A percentile compares a stretch with the other conserved stretches of the same genome.
phyloP scores from a whole-genome alignment of 2,888 invertebrate species.

The Tethea ocularis region DNA sequence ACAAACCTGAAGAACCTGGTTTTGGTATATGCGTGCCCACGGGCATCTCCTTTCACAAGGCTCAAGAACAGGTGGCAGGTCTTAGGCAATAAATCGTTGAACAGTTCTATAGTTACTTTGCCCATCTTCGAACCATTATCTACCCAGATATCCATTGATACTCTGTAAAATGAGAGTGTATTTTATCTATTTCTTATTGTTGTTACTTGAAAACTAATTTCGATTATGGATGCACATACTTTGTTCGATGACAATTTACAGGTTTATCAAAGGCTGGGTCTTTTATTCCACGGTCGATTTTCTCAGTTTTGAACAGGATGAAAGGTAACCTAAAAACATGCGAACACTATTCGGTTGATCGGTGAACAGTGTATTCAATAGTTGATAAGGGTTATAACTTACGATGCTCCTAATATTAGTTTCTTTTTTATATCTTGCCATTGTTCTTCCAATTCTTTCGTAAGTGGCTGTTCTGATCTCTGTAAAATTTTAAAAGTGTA shows the following conservation, averaged over 20 bases:
- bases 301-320: conserved; percentile 73
- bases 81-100: conserved; percentile 65
- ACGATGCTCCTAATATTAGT: conserved; percentile 75
- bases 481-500: conserved; percentile 33
- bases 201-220: conserved; percentile 1
- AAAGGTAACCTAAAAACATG: conserved; percentile 67
- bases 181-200: neutral
- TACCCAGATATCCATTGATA: conserved; percentile 70
- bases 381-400: conserved; percentile 35
- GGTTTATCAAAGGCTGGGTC: conserved; percentile 73
- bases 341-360: neutral
- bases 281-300: conserved; percentile 65
- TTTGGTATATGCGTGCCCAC: conserved; percentile 66
- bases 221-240: conserved; percentile 42
- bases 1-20: conserved; percentile 66
- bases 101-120: conserved; percentile 63
- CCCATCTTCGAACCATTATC: conserved; percentile 72
- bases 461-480: conserved; percentile 73
- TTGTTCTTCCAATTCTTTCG: conserved; percentile 62
- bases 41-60: conserved; percentile 60
- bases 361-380: too few relatives aligned
- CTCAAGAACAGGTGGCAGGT: conserved; percentile 67
- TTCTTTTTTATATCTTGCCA: conserved; percentile 75
- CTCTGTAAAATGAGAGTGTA: conserved; percentile 39
- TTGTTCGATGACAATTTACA: conserved; percentile 45